Evolutionary conservation across 1,140 invertebrate species (phyloP).

Genomic region (Rhopalosiphum maidis): DNA sequence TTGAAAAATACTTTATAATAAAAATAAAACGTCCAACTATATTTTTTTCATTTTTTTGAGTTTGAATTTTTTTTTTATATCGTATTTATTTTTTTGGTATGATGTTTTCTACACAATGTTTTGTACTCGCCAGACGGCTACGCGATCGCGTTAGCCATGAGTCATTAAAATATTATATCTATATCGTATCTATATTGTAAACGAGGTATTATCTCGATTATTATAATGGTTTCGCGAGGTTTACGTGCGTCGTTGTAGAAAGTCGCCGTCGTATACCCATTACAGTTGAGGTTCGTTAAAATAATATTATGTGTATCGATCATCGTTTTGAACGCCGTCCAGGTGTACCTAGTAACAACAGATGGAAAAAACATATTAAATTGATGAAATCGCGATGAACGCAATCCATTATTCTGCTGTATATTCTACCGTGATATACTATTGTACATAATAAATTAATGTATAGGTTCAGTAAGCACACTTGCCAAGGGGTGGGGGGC

Average conservation of each 20-base stretch:
- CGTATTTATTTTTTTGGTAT: background rate
- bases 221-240: conserved; percentile 1
- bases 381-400: conserved; percentile 8
- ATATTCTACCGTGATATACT: background rate
- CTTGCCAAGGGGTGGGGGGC: background rate
- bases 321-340: conserved; percentile 38
- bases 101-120: background rate
- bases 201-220: background rate
- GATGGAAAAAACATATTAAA: conserved; percentile 3
- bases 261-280: background rate
- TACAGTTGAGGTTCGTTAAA: conserved; percentile 25
- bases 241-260: conserved; percentile 21
- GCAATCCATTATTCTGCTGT: background rate
- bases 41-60: background rate
- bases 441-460: background rate
- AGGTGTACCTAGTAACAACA: background rate
- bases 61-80: background rate
- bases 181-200: background rate
- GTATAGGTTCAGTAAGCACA: background rate
- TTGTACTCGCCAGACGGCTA: background rate
- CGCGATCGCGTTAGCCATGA: background rate
- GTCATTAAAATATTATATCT: background rate
- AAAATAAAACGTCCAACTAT: background rate
- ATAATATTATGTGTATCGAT: conserved; percentile 47
- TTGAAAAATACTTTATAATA: background rate